Evolutionary conservation across 2,888 invertebrate species (phyloP), one percentile per base, ranked within the genome.

Genomic region (Amaurobius ferox): DNA sequence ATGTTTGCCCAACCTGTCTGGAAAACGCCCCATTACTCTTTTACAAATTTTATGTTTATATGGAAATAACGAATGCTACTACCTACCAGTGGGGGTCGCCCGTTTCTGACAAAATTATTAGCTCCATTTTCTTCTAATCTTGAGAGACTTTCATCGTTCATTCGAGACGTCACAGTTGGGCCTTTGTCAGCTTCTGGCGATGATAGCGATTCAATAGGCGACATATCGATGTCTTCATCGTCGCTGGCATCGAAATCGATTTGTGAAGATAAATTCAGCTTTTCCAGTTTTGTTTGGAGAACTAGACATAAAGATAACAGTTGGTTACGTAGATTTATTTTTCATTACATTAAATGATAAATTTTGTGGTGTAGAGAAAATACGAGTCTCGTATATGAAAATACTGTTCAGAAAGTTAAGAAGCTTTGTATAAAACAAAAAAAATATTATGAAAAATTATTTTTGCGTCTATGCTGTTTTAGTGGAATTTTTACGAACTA

Each of bases 211-310:
- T 74, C 86, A n/a, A 79, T 40, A n/a, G 86, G 79, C 1, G 86
- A 79, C 16, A 73, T 64, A 44, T 85, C 83, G 5, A 76, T 48
- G 23, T 79, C 86, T 23, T 86, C 86, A 32, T 86, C 86, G n/a
- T 86, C 86, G 39, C 86, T 86, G 9, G 71, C 86, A 48, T 86
- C 86, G n/a, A 86, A 86, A 28, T 86, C 79, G 11, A 79, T 79
- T 29, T 86, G 74, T 0, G 86, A 70, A 16, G 86, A 86, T 9
- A 86, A 26, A 35, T 86, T 74, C n/a, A 79, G 19, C 29, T 79
- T 74, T 44, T 86, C 74, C n/a, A 79, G 55, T 44, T 86, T 86
- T 29, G 79, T 79, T 64, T 79, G 67, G 1, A 79, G 55, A 32
- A 72, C 86, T 79, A 28, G 7, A 68, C 66, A 29, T 30, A 35